A percentile compares a stretch with the other conserved stretches of the same genome.
Evolutionary conservation across 1,140 invertebrate genomes (phyloP).

Genomic region (Drosophila sechellia): DNA sequence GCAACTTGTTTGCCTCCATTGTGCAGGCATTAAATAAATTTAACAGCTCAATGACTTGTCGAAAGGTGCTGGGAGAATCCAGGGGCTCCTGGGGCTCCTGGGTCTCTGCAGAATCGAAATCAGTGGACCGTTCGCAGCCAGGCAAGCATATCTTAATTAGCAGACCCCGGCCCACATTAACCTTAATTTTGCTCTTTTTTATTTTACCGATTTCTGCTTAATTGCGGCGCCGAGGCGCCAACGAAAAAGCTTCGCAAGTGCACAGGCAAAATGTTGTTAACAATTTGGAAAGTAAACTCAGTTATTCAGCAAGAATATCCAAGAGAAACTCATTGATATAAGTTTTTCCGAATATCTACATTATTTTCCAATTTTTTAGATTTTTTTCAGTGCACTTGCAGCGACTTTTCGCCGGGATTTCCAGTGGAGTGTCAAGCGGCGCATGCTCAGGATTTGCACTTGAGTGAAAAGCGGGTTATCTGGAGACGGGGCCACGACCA

Average conservation of each 20-base stretch:
- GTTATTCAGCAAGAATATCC: no score
- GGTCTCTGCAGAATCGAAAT: not conserved
- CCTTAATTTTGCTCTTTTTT: slow-evolving; percentile 55
- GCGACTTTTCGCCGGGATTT: slow-evolving; percentile 2
- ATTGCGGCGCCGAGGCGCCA: slow-evolving; percentile 67
- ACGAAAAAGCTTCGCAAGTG: slow-evolving; percentile 25
- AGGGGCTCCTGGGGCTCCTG: not conserved
- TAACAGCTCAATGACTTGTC: slow-evolving; percentile 81
- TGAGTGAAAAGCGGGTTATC: slow-evolving; percentile 34
- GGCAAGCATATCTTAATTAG: slow-evolving; percentile 74
- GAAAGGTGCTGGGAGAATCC: slow-evolving; percentile 58
- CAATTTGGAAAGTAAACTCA: no score
- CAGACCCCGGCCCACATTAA: slow-evolving; percentile 63
- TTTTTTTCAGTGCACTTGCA: slow-evolving; percentile 8
- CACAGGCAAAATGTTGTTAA: not conserved
- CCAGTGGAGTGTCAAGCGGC: slow-evolving; percentile 60
- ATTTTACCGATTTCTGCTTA: slow-evolving; percentile 46
- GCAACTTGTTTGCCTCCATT: slow-evolving; percentile 60
- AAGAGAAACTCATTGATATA: no score
- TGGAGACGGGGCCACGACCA: slow-evolving; percentile 31
- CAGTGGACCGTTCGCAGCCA: slow-evolving; percentile 58
- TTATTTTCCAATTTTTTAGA: not conserved
- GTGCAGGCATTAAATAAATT: slow-evolving; percentile 76
- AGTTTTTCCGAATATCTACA: no score
- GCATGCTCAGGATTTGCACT: slow-evolving; percentile 74